These are phyloP conservation scores for Thalpophila matura DNA, from an alignment of 2,888 invertebrate genomes.

Conservation along the genomic window DNA sequence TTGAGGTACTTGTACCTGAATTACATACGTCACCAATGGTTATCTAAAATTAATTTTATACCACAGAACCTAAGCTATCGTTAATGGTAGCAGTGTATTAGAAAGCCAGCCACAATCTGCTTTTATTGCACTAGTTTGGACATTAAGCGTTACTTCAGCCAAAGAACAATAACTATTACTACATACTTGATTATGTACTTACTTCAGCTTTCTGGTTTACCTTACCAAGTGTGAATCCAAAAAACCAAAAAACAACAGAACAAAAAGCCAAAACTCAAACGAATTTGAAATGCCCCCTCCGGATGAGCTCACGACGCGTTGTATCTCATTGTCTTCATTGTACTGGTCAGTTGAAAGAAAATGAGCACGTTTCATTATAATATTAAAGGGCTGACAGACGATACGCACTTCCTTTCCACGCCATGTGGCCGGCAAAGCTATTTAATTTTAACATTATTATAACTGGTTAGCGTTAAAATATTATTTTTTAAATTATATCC, in stretches of 20 bases:
- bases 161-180: too few species aligned
- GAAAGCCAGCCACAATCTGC: too few species aligned
- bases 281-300: conserved; percentile 74
- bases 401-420: conserved; percentile 88
- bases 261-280: conserved; percentile 19
- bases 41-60: too few species aligned
- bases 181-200: too few species aligned
- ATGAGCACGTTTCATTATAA: conserved; percentile 87
- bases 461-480: conserved; percentile 66
- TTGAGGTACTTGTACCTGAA: too few species aligned
- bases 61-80: too few species aligned
- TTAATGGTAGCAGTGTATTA: too few species aligned
- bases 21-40: too few species aligned
- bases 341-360: conserved; percentile 88
- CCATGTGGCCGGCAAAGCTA: conserved; percentile 82
- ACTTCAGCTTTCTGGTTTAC: background rate
- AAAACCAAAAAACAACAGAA: background rate
- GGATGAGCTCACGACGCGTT: conserved; percentile 80
- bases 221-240: conserved; percentile 14
- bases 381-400: conserved; percentile 88
- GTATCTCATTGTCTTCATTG: conserved; percentile 86
- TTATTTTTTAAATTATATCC: conserved; percentile 54
- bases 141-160: too few species aligned
- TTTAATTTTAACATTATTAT: conserved; percentile 73
- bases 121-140: too few species aligned